Evolutionary conservation across 1,140 invertebrate genomes (phyloP).

Genomic region (Euglossa dilemma): DNA sequence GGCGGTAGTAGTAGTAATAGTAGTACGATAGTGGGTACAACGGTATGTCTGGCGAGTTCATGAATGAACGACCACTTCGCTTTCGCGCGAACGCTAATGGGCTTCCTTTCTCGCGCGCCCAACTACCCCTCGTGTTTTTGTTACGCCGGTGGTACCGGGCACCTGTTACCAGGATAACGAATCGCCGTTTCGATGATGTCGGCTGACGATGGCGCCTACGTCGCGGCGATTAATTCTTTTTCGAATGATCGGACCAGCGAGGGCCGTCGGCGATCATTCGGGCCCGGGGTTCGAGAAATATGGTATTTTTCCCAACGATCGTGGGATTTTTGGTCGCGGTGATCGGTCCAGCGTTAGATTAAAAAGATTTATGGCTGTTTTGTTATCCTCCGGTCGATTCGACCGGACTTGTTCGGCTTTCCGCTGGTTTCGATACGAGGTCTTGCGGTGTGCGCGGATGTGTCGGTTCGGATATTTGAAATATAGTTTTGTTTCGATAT

Average conservation of each 20-base stretch:
- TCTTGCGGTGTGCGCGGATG: neutral
- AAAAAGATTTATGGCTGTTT: neutral
- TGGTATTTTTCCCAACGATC: too few relatives aligned
- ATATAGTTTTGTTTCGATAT: too few relatives aligned
- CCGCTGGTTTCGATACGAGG: neutral
- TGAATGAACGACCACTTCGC: constrained; percentile 77
- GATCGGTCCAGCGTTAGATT: too few relatives aligned
- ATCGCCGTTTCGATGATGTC: constrained; percentile 8
- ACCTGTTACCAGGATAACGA: constrained; percentile 15
- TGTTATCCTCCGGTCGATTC: neutral
- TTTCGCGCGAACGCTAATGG: constrained; percentile 73
- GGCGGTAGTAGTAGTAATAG: constrained; percentile 41
- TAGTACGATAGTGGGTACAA: constrained; percentile 56
- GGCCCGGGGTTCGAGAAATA: too few relatives aligned
- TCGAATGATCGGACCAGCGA: neutral
- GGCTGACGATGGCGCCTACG: neutral
- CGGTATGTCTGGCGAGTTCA: constrained; percentile 71
- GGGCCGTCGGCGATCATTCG: too few relatives aligned
- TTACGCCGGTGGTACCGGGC: neutral
- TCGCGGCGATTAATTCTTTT: neutral
- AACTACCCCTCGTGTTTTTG: constrained; percentile 63
- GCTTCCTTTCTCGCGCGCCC: constrained; percentile 66
- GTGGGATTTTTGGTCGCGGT: too few relatives aligned
- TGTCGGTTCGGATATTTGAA: too few relatives aligned
- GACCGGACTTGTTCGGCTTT: neutral